Evolutionary conservation across 2,797 vertebrate genomes (phyloP), one percentile per base, ranked within the genome.

Genomic region (Rallus crepitans): DNA sequence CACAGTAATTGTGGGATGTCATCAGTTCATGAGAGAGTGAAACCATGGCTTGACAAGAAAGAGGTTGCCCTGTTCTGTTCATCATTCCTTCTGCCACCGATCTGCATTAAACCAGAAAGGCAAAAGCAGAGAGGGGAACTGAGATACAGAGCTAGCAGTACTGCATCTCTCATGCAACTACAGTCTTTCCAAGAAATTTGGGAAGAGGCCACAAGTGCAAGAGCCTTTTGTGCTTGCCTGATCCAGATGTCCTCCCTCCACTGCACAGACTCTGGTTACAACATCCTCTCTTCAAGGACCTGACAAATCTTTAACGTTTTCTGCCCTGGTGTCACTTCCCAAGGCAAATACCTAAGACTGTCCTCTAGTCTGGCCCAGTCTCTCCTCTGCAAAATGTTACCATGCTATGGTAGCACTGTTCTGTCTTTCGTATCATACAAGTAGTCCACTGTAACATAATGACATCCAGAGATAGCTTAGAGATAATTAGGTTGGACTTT

Each of bases 251-350:
- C 0, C 0, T n/a, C 16, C 11, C 48, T 66, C 52, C 57, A 28
- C 55, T 40, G 33, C 3, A 7, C 5, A 50, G 72, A 57, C 40
- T 64, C 20, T 37, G 19, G 13, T 50, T 40, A 82, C 0, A 0
- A 85, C 12, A 40, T 30, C 1, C 24, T 13, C 19, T 30, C 57
- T 75, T 75, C 42, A 61, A 69, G 24, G 42, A 78, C n/a, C 56
- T 81, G 47, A 86, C 9, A 61, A 65, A 60, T 56, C 21, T 21
- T 79, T 78, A 42, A 63, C 2, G 9, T 61, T 25, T 82, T 88
- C 65, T 78, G 59, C 20, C 19, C 57, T 40, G 3, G 30, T 61
- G 24, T 30, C 64, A 71, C 23, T 37, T 93, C 47, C 59, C 33
- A 87, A 86, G 81, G 8, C 47, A 63, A 90, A 73, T 35, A 56